These are phyloP conservation scores for Megalops atlanticus DNA, from an alignment of 2,113 vertebrate genomes.

Conservation along the genomic window DNA sequence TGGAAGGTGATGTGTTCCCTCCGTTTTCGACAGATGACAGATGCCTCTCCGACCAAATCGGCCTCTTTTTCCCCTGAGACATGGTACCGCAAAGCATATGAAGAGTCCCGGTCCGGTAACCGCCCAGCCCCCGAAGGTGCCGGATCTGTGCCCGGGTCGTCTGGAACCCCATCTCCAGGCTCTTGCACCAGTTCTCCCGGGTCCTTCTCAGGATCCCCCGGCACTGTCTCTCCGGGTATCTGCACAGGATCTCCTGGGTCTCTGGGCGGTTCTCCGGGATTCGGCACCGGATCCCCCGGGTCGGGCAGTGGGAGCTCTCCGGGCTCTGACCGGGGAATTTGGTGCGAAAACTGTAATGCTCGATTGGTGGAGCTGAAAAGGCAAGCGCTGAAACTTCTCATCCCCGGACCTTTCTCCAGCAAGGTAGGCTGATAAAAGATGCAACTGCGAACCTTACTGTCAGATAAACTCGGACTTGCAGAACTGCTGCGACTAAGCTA, in stretches of 20 bases:
- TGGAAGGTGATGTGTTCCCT: not conserved
- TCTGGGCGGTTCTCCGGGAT: conserved; percentile 89
- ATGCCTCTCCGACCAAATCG: conserved; percentile 87
- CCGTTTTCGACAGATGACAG: conserved; percentile 77
- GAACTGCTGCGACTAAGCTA: no score
- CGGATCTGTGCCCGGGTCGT: conserved; percentile 89
- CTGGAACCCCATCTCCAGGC: conserved; percentile 88
- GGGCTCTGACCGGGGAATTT: conserved; percentile 88
- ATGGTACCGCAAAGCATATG: conserved; percentile 91
- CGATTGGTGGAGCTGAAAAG: conserved; percentile 92
- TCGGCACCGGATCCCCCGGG: conserved; percentile 85
- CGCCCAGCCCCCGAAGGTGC: conserved; percentile 91
- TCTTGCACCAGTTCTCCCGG: conserved; percentile 93
- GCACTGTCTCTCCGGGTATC: conserved; percentile 88
- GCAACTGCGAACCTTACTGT: no score
- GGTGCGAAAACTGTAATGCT: conserved; percentile 94
- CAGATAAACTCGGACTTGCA: no score
- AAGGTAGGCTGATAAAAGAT: no score
- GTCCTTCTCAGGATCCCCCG: conserved; percentile 88
- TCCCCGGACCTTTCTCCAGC: conserved; percentile 86
- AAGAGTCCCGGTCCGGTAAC: conserved; percentile 79
- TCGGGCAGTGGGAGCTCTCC: conserved; percentile 93
- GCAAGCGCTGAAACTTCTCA: conserved; percentile 88
- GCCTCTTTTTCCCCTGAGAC: conserved; percentile 88
- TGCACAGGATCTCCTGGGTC: conserved; percentile 90